Conservation (phyloP, 2,113 vertebrate genomes). For the Xiphorhynchus elegans region DNA sequence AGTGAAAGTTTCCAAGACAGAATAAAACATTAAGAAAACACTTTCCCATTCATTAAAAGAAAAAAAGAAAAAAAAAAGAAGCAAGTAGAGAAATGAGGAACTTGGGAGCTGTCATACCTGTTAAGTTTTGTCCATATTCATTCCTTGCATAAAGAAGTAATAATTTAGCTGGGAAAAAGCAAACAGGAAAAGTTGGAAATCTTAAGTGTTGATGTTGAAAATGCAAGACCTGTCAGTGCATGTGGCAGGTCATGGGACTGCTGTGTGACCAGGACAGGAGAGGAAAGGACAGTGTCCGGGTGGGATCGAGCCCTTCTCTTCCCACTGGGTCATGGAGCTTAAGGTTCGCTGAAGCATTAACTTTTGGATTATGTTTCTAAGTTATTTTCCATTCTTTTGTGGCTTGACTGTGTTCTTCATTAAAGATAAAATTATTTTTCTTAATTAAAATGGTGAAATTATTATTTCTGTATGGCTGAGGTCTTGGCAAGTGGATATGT, state of each 20-base stretch:
- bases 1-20: background rate
- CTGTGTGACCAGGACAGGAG: background rate
- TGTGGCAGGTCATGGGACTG: background rate
- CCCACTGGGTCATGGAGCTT: background rate
- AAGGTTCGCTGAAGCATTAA: background rate
- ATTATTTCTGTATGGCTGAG: background rate
- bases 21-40: background rate
- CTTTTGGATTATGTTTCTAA: background rate
- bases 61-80: background rate
- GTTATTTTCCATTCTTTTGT: background rate
- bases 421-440: background rate
- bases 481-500: background rate
- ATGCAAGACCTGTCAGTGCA: rapidly evolving
- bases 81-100: background rate
- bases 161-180: background rate
- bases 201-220: background rate
- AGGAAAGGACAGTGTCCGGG: too few species aligned
- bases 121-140: background rate
- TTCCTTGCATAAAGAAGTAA: background rate
- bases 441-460: background rate
- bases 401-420: background rate
- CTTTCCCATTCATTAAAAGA: background rate
- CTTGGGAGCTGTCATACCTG: background rate
- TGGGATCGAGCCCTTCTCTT: background rate
- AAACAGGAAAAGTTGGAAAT: background rate